Conservation (phyloP, 2,113 vertebrate species). For the Corynorhinus townsendii region DNA sequence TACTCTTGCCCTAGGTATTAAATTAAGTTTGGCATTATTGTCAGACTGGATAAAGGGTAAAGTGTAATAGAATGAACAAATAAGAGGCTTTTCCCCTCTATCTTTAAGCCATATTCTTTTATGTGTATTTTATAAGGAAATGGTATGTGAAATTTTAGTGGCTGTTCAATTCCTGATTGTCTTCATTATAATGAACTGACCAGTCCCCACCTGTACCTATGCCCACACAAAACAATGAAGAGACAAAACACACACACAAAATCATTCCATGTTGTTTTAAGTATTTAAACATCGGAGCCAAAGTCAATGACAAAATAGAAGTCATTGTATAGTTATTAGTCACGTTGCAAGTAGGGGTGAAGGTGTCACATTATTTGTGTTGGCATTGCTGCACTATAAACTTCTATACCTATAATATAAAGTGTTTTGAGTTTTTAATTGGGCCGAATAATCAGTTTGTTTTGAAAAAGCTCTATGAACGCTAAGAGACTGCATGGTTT, state of each 20-base stretch:
- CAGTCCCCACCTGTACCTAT: not conserved
- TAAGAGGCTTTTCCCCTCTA: not conserved
- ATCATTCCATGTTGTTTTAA: not conserved
- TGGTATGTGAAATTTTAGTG: not conserved
- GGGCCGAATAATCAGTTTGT: constrained; percentile 29
- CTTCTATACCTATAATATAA: constrained; percentile 45
- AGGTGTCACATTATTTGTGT: constrained; percentile 13
- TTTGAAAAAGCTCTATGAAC: constrained; percentile 48
- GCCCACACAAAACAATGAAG: not conserved
- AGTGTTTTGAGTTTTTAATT: constrained; percentile 42
- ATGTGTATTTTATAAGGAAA: not conserved
- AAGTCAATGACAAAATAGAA: not conserved
- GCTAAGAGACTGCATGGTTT: constrained; percentile 46
- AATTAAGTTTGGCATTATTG: constrained; percentile 3
- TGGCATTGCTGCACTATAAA: not conserved
- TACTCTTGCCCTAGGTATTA: not conserved
- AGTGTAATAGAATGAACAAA: not conserved
- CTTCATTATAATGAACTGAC: not conserved
- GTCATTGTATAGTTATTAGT: not conserved
- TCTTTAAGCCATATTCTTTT: constrained; percentile 37
- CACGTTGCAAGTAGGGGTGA: not conserved
- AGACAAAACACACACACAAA: not conserved
- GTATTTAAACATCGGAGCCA: constrained; percentile 54
- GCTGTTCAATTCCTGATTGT: not conserved
- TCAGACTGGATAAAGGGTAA: not conserved